A percentile compares a stretch with the other conserved stretches of the same genome.
Conservation (phyloP, 2,113 vertebrate species). For the Pavo muticus region DNA sequence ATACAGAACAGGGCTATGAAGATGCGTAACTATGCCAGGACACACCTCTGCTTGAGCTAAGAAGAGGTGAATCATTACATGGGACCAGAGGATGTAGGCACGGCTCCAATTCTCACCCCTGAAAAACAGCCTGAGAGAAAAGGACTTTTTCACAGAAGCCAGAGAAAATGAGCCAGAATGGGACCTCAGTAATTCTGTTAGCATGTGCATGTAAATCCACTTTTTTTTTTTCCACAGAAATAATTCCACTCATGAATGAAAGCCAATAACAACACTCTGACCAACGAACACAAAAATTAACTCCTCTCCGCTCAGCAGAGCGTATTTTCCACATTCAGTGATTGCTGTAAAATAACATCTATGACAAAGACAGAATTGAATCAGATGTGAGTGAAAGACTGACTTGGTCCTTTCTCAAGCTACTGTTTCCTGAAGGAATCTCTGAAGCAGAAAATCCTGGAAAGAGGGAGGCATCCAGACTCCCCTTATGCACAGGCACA, state of each 20-base stretch:
- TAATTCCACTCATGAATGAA: constrained; percentile 36
- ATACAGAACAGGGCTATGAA: not conserved
- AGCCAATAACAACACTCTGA: constrained; percentile 29
- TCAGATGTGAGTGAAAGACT: constrained; percentile 1
- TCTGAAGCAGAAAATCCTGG: not conserved
- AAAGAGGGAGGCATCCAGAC: not conserved
- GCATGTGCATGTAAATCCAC: constrained; percentile 1
- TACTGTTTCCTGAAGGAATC: not conserved
- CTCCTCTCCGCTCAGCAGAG: not conserved
- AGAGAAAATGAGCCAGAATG: not conserved
- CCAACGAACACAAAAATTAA: not conserved
- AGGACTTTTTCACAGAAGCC: constrained; percentile 28
- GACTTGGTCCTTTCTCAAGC: rapidly evolving
- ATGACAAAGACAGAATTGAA: not conserved
- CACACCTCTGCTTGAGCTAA: not conserved
- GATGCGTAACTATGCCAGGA: not conserved
- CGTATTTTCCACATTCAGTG: constrained; percentile 17
- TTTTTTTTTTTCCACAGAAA: not conserved
- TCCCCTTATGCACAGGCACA: not conserved
- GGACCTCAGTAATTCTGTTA: constrained; percentile 1
- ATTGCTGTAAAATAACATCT: constrained; percentile 11
- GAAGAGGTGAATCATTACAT: not conserved
- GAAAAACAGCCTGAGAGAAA: not conserved
- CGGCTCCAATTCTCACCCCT: not conserved
- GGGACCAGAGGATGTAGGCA: not conserved